phyloP scores from a whole-genome alignment of 2,797 vertebrate species.

The Hephaestus fuliginosus region DNA sequence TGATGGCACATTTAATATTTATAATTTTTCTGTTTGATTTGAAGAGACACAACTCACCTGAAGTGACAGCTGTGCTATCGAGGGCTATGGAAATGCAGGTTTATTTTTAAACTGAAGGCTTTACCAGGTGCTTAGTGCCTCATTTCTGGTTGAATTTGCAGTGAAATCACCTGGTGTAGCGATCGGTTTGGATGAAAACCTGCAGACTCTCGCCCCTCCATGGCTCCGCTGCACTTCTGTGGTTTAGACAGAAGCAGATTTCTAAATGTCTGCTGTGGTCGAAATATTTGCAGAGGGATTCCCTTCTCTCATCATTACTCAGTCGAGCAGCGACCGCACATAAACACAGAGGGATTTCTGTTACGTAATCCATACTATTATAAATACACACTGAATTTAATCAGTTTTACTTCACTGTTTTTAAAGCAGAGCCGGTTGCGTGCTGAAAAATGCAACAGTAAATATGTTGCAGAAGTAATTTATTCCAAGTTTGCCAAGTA shows the following conservation, averaged over 20 bases:
- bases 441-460: background rate
- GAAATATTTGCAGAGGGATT: slow-evolving; percentile 13
- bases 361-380: background rate
- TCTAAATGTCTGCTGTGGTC: background rate
- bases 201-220: slow-evolving; percentile 1
- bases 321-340: background rate
- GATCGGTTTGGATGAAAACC: slow-evolving; percentile 12
- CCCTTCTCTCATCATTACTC: background rate
- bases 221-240: background rate
- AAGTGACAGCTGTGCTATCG: background rate
- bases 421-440: background rate
- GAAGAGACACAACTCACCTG: background rate
- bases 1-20: slow-evolving; percentile 15
- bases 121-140: background rate
- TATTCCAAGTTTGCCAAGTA: background rate
- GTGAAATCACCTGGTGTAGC: background rate
- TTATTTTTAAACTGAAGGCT: slow-evolving; percentile 16
- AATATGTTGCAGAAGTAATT: background rate
- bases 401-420: background rate
- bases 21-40: background rate
- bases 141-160: background rate
- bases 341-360: background rate
- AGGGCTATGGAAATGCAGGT: background rate
- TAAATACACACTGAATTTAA: background rate
- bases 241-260: slow-evolving; percentile 1